Evolutionary conservation across 2,113 vertebrate species (phyloP), one percentile per base, ranked within the genome.

Genomic region (Azemiops feae): DNA sequence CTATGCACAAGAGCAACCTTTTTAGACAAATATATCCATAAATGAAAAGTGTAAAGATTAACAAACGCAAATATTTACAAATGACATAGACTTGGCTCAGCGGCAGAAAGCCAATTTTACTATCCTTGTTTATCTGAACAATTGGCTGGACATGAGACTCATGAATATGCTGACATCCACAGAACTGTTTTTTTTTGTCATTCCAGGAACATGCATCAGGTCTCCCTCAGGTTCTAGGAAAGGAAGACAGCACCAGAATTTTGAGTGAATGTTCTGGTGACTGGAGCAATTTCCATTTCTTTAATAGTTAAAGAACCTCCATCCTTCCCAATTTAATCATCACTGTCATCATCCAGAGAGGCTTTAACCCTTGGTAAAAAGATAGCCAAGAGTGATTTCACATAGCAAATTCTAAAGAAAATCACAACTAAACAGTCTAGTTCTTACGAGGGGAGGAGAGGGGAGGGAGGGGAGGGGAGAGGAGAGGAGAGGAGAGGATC

Each of bases 21-120:
- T 92, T 47, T 43, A 92, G 58, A 57, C 50, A 69, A 53, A 34
- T 12, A 7, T 11, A 74, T 88, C 85, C 55, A 89, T 91, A 60
- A 14, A 34, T 91, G 47, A 93, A 93, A 88, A 87, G 90, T 91
- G 94, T 91, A 39, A 91, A 92, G 85, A 57, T 94, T 94, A 91
- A 93, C 86, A 23, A 92, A 34, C 20, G 34, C 52, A 55, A 88
- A 92, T 81, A 81, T 81, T 88, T 54, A 43, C 47, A 34, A 90
- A 25, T 50, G 23, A 89, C 53, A 81, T 10, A 81, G 58, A 91
- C 27, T 69, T 58, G n/a, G 43, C 6, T 93, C 5, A 91, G 53
- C 92, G 90, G 57, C 10, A 4, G 5, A 93, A 18, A n/a, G 0
- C n/a, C 53, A 93, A 94, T 43, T 90, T 89, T 89, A 16, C 4